Conservation (phyloP, 1,140 invertebrate species). For the Homarus americanus region DNA sequence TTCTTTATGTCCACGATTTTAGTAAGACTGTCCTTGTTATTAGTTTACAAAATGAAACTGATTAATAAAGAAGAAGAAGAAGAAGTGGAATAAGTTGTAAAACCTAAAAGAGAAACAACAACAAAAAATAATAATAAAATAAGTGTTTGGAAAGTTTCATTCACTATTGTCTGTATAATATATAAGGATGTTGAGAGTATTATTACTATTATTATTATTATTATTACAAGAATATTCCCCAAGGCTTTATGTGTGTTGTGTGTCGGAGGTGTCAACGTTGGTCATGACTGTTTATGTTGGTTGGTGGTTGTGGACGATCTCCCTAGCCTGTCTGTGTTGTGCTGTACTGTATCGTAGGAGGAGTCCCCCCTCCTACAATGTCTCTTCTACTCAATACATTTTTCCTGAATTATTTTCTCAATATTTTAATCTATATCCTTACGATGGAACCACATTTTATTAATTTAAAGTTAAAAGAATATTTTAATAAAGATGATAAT, state of each 20-base stretch:
- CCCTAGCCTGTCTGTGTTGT: background rate
- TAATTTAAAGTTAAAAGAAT: background rate
- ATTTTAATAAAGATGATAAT: background rate
- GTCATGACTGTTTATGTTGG: too few relatives aligned
- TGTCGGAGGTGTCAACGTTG: background rate
- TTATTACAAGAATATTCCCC: background rate
- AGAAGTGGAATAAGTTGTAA: background rate
- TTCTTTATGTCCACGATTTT: background rate
- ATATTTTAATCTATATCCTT: conserved; percentile 37
- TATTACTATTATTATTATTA: too few relatives aligned
- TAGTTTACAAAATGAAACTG: too few relatives aligned
- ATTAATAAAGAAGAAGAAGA: too few relatives aligned
- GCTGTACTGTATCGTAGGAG: background rate
- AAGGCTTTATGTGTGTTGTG: background rate
- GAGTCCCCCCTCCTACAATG: background rate
- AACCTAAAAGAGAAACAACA: background rate
- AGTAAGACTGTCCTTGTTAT: background rate
- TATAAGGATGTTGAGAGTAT: conserved; percentile 30
- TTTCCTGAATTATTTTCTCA: background rate
- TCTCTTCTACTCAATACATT: background rate
- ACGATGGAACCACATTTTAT: background rate
- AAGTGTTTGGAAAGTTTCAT: background rate
- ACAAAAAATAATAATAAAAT: background rate
- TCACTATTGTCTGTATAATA: background rate
- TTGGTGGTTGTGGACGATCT: too few relatives aligned